phyloP scores from a whole-genome alignment of 1,140 invertebrate genomes.

The Drosophila gunungcola region DNA sequence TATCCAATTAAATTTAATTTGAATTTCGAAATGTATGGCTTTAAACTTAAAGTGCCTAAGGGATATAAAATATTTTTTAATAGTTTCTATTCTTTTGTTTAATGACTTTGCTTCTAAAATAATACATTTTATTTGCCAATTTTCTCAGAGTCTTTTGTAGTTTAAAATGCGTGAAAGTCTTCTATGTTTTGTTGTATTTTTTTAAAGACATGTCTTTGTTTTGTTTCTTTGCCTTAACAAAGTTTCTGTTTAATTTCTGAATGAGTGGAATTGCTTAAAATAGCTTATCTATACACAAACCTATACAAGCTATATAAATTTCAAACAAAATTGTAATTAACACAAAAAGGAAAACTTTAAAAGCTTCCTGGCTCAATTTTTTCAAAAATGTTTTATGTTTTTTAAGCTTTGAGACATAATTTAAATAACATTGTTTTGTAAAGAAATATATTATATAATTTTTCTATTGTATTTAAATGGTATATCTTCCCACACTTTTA shows the following conservation, averaged over 20 bases:
- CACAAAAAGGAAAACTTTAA: too few species aligned
- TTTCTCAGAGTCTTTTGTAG: neutral
- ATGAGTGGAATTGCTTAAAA: neutral
- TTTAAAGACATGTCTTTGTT: too few species aligned
- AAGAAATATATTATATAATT: neutral
- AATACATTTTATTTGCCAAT: neutral
- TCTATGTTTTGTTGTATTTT: too few species aligned
- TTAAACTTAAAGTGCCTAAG: neutral
- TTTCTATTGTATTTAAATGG: constrained; percentile 2
- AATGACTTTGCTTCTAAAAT: neutral
- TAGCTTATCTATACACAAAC: too few species aligned
- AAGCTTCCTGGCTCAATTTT: too few species aligned
- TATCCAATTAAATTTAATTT: neutral
- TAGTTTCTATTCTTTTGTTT: neutral
- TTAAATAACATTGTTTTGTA: too few species aligned
- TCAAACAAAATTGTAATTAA: too few species aligned
- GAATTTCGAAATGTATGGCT: neutral
- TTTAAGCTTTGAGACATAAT: neutral
- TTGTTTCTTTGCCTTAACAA: neutral
- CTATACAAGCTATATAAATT: too few species aligned
- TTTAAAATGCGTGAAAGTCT: too few species aligned
- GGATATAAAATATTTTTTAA: neutral
- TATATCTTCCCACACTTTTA: constrained; percentile 14
- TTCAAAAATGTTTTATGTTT: too few species aligned
- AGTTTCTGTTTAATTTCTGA: neutral